Evolutionary conservation across 2,113 vertebrate genomes (phyloP), one percentile per base, ranked within the genome.

Genomic region (Opisthocomus hoazin): DNA sequence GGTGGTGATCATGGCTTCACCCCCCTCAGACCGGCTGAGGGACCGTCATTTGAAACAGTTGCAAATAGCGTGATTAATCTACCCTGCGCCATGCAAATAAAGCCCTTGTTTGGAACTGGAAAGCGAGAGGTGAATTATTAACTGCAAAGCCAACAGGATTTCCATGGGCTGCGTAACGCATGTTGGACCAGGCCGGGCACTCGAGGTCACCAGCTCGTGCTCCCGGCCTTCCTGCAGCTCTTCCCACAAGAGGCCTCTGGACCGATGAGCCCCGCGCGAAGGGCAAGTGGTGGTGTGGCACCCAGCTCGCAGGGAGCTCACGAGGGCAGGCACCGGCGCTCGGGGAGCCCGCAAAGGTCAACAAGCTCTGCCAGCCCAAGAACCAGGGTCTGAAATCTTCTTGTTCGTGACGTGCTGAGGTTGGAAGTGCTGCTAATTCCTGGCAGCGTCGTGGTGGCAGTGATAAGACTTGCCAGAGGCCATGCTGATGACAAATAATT

Each of bases 281-380:
- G 46, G 27, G 27, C 0, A 1, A 19, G 34, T 36, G 51, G 21
- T n/a, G 7, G 20, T 2, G 11, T 5, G 27, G 36, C 43, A 10
- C 11, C 8, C 9, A 50, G 17, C 29, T 5, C 1, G 0, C 61
- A 0, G 0, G 1, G 45, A 18, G 41, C 58, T 36, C n/a, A 0
- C 3, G 2, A 6, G 0, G 1, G 29, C 0, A 1, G 6, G 29
- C 16, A 8, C 19, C 1, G 0, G 12, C 3, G 15, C 36, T 4
- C 0, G 0, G 0, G 54, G 26, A 4, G 39, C 10, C 20, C 3
- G 0, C 24, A 1, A 1, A 19, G 14, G 11, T 30, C 46, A 6
- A 3, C 15, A 2, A 10, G 8, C 12, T 13, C 21, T 1, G 0
- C 19, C 39, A 2, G 50, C 17, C 15, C 1, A 0, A 6, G 3